A percentile compares a stretch with the other conserved stretches of the same genome.
phyloP scores from a whole-genome alignment of 2,888 invertebrate species.

The Coecobrya sp. region DNA sequence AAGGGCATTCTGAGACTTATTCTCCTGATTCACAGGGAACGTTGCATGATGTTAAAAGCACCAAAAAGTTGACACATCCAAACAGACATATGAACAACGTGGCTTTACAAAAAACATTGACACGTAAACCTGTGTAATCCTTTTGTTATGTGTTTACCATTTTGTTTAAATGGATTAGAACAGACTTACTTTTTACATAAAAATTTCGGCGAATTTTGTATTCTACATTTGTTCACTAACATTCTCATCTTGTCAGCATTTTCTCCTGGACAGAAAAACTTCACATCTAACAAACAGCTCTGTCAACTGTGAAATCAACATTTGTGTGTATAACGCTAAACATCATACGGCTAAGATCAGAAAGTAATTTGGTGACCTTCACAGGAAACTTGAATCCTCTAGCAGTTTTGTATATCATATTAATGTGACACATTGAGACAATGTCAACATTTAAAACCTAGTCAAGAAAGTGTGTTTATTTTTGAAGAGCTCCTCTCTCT shows the following conservation, averaged over 20 bases:
- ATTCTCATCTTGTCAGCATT: conserved; percentile 51
- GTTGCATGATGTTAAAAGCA: not conserved
- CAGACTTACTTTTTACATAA: conserved; percentile 29
- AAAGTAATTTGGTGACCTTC: conserved; percentile 57
- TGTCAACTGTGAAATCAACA: not conserved
- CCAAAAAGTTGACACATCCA: not conserved
- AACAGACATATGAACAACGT: not conserved
- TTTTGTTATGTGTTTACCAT: conserved; percentile 33
- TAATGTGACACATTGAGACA: conserved; percentile 75
- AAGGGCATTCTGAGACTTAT: conserved; percentile 68
- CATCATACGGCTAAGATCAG: not conserved
- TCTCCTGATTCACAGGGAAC: not conserved
- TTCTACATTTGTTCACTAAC: conserved; percentile 42
- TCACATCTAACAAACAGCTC: not conserved
- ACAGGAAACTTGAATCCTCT: conserved; percentile 22
- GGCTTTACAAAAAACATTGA: conserved; percentile 27
- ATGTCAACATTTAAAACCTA: conserved; percentile 64
- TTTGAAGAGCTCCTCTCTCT: not conserved
- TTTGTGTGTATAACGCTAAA: not conserved
- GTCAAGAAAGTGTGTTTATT: conserved; percentile 30
- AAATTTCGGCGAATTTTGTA: conserved; percentile 44
- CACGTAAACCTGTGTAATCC: conserved; percentile 62
- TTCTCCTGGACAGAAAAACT: not conserved
- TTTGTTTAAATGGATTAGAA: conserved; percentile 43
- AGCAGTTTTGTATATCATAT: conserved; percentile 54